Conservation (phyloP, 2,113 vertebrate genomes). For the Mormoops blainvillei region DNA sequence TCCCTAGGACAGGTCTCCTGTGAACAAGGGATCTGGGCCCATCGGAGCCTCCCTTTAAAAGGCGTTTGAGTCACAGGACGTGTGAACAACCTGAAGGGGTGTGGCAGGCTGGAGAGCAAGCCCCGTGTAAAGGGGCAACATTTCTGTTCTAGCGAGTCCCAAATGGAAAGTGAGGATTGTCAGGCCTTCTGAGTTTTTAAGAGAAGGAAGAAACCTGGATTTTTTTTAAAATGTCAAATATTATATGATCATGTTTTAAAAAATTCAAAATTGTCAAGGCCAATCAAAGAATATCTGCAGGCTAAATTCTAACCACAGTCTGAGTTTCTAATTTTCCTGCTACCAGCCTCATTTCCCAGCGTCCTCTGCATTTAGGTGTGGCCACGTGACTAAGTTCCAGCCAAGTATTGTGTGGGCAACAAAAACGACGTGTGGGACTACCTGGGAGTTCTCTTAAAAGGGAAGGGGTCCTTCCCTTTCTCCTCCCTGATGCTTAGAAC, state of each 20-base stretch:
- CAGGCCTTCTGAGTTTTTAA: not conserved
- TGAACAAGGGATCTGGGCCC: not conserved
- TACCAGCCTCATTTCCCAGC: not conserved
- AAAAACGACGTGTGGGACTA: not conserved
- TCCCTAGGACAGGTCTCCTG: not conserved
- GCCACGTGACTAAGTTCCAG: not conserved
- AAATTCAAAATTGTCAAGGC: not conserved
- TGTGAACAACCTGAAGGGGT: not conserved
- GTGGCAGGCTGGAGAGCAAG: not conserved
- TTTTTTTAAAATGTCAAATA: not conserved
- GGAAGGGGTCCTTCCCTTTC: not conserved
- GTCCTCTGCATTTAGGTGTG: too few relatives aligned
- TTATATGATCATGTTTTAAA: not conserved
- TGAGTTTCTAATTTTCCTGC: not conserved
- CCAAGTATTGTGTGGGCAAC: not conserved
- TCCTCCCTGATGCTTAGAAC: not conserved
- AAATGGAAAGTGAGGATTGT: not conserved
- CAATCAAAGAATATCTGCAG: not conserved
- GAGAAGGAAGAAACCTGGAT: not conserved
- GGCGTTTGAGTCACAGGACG: not conserved
- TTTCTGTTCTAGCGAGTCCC: not conserved
- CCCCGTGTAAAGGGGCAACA: too few relatives aligned
- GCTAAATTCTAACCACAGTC: not conserved
- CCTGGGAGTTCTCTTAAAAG: not conserved
- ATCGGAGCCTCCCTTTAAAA: not conserved